Evolutionary conservation across 2,113 vertebrate genomes (phyloP), one percentile per base, ranked within the genome.

Genomic region (Strix aluco): DNA sequence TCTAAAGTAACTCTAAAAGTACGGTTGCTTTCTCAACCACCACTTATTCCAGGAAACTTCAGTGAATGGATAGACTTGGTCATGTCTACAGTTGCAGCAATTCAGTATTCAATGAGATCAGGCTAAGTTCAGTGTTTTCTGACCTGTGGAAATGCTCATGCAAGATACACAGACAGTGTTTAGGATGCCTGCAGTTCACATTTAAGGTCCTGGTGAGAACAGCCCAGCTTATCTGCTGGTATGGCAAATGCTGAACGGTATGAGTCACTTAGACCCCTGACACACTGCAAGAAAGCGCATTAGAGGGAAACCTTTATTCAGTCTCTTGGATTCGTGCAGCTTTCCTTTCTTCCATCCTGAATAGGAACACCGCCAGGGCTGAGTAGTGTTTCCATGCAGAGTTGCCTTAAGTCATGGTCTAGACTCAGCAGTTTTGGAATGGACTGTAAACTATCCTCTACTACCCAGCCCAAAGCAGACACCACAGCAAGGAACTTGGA

Each of bases 321-420:
- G 7, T 9, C 38, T 74, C 44, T 66, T n/a, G 59, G 79, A 44
- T 55, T 92, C 6, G 0, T 32, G 59, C 70, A 93, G 86, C 51
- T 92, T 93, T 94, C 38, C 82, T 83, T 81, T 93, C 75, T 88
- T 92, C 82, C 55, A 63, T 84, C 52, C 88, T 74, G 55, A 91
- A 52, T 0, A 96, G 86, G 65, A 96, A 55, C 54, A 25, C 30
- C 75, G 82, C 57, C 86, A 94, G 86, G n/a, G 27, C 63, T 96
- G 79, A 66, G 57, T 40, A 47, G 79, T 25, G 21, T 90, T 93
- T 96, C 90, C 72, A 66, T 2, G 0, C n/a, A 63, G 25, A 86
- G 42, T 40, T 69, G 86, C 69, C 77, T 66, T 36, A 84, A 93
- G 82, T 78, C 55, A 57, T 18, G 75, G 69, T 86, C 75, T 86